Evolutionary conservation across 1,140 invertebrate genomes (phyloP), one percentile per base, ranked within the genome.

Genomic region (Acromyrmex charruanus): DNA sequence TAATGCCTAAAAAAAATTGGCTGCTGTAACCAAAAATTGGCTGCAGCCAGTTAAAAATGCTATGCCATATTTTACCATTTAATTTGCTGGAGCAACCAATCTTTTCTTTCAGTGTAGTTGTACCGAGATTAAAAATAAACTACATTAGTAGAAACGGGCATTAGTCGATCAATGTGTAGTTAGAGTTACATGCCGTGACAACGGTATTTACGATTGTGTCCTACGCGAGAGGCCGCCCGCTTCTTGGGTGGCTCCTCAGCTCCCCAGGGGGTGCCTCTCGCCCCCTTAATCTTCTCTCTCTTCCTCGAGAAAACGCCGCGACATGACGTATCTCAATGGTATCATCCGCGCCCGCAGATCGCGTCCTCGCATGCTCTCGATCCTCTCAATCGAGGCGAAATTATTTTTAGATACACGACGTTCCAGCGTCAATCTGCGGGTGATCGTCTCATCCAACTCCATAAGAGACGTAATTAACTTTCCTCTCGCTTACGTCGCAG

Each of bases 231-330:
- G 93, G 93, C 93, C 93, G 92, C 92, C 91, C 92, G 94, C 94
- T 95, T 94, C 94, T 94, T 94, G 94, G 94, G 94, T 95, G 94
- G 94, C 93, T 94, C 92, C 88, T 86, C 89, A 87, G 71, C 93
- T 93, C 94, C 91, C 93, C 94, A 89, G 94, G 94, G 93, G 94
- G 93, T 94, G 92, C 90, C 89, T 88, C 88, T 85, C 87, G 71
- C 72, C 85, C 80, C 77, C 58, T 80, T 85, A 69, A 65, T 68
- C 63, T 16, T 21, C 71, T 51, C 75, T 71, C 25, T 31, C 59
- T 88, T 63, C 16, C 51, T 84, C 53, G 77, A 21, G 71, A 71
- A 81, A 71, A 80, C 79, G 68, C 77, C 58, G 77, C 90, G 91
- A 92, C 93, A 91, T 91, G 91, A 93, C 92, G 91, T 94, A 94